Conservation (phyloP, 2,113 vertebrate species). For the Indicator indicator region DNA sequence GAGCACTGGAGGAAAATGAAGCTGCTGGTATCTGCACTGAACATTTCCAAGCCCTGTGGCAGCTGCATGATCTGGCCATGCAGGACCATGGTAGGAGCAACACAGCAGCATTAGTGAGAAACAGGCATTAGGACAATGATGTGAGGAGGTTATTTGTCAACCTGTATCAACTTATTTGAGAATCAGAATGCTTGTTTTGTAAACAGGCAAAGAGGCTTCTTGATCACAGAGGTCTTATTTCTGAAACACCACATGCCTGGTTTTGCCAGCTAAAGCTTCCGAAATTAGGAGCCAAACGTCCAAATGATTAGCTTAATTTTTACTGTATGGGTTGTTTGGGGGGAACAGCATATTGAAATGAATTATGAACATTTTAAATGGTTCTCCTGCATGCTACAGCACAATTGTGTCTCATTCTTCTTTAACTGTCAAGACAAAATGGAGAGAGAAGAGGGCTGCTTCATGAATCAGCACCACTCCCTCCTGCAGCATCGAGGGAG, state of each 20-base stretch:
- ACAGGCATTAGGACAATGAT: neutral
- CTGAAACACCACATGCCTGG: neutral
- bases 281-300: neutral
- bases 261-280: neutral
- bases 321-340: neutral
- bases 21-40: neutral
- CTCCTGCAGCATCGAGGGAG: neutral
- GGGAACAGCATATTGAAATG: neutral
- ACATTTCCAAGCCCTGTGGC: neutral
- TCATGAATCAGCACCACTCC: neutral
- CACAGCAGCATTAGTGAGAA: accelerated
- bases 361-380: neutral
- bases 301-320: neutral
- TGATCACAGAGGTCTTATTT: neutral
- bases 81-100: neutral
- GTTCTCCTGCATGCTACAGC: neutral
- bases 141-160: neutral
- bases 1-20: accelerated
- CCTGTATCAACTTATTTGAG: neutral
- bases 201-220: neutral
- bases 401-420: neutral
- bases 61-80: accelerated
- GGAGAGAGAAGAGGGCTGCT: neutral
- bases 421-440: neutral
- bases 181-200: neutral